Conservation (phyloP, 92 coral and sea anemone species). For the Metridium senile region DNA sequence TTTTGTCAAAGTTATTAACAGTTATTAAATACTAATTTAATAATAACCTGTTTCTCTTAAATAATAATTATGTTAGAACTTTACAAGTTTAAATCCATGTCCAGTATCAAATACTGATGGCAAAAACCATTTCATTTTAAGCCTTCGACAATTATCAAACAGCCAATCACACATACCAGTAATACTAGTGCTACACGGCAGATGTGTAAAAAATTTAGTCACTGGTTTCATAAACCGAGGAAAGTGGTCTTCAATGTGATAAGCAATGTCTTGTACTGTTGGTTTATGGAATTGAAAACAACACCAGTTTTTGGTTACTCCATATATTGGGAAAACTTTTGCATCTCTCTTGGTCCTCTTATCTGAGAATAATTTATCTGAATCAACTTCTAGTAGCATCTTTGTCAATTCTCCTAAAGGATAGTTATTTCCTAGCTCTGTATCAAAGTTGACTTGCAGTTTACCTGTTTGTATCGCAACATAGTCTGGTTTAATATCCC, state of each 20-base stretch:
- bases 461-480: slow-evolving; percentile 93
- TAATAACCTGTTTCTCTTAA: too few species aligned
- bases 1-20: too few species aligned
- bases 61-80: too few species aligned
- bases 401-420: slow-evolving; percentile 92
- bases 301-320: slow-evolving; percentile 92
- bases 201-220: slow-evolving; percentile 80
- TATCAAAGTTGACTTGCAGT: slow-evolving; percentile 58
- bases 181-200: slow-evolving; percentile 87
- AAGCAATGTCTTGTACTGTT: slow-evolving; percentile 83
- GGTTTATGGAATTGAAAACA: slow-evolving; percentile 95
- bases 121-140: slow-evolving; percentile 97
- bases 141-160: slow-evolving; percentile 65
- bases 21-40: too few species aligned
- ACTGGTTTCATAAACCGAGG: slow-evolving; percentile 94
- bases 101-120: slow-evolving; percentile 96
- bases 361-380: slow-evolving; percentile 60
- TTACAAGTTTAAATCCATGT: slow-evolving; percentile 94
- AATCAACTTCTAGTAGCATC: slow-evolving; percentile 77
- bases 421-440: slow-evolving; percentile 75
- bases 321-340: slow-evolving; percentile 82
- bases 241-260: slow-evolving; percentile 91
- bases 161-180: slow-evolving; percentile 84
- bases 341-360: slow-evolving; percentile 54
- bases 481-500: slow-evolving; percentile 72